These are phyloP conservation scores for Tenthredo mesomela DNA, from an alignment of 2,888 invertebrate species.

Conservation along the genomic window DNA sequence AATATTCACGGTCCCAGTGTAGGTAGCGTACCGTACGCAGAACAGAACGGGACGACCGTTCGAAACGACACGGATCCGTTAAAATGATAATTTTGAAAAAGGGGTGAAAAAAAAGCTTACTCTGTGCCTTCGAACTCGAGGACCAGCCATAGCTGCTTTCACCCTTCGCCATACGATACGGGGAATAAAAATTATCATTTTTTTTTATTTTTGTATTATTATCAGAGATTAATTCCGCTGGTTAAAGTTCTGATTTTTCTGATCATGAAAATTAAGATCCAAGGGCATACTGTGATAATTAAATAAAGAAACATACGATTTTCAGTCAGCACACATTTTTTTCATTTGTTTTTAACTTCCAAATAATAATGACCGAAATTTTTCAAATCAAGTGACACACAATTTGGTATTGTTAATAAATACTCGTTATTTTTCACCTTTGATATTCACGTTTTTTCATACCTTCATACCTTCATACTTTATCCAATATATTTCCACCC, in stretches of 20 bases:
- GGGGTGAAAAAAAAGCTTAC: background rate
- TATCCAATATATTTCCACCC: background rate
- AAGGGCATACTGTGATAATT: background rate
- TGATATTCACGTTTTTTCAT: background rate
- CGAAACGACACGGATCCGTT: slow-evolving; percentile 42
- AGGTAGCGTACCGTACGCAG: background rate
- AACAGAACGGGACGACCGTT: background rate
- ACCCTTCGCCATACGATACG: background rate
- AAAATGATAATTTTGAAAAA: slow-evolving; percentile 42
- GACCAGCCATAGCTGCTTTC: background rate
- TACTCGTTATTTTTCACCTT: background rate
- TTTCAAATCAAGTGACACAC: background rate
- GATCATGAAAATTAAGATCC: background rate
- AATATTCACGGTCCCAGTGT: slow-evolving; percentile 26
- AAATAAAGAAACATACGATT: background rate
- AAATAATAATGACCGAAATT: background rate
- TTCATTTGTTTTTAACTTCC: background rate
- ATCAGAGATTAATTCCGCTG: background rate
- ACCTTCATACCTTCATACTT: background rate
- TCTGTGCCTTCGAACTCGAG: background rate
- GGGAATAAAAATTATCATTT: background rate
- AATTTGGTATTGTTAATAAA: background rate
- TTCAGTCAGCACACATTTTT: background rate
- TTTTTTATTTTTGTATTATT: background rate
- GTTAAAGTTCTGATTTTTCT: background rate